A percentile compares a stretch with the other conserved stretches of the same genome.
These are phyloP conservation scores for Leptopilina clavipes DNA, from an alignment of 1,140 invertebrate species.

Conservation along the genomic window DNA sequence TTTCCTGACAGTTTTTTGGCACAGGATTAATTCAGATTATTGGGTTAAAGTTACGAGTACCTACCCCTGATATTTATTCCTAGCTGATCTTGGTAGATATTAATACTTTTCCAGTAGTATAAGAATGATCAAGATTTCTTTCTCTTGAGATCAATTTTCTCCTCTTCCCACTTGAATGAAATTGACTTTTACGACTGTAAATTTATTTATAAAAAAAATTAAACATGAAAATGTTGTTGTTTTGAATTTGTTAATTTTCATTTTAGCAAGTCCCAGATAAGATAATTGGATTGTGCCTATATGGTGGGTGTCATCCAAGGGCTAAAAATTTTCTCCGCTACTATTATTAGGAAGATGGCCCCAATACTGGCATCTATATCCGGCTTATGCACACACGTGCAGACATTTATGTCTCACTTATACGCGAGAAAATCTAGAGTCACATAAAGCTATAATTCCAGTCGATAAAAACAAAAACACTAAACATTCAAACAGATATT, in stretches of 20 bases:
- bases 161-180: neutral
- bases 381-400: constrained; percentile 58
- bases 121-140: neutral
- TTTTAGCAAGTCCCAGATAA: constrained; percentile 41
- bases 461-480: constrained; percentile 3
- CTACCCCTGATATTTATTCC: constrained; percentile 24
- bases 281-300: constrained; percentile 50
- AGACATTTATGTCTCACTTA: constrained; percentile 14
- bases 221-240: neutral
- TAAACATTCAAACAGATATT: neutral
- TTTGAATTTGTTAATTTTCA: constrained; percentile 27
- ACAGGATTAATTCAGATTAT: constrained; percentile 30
- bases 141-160: neutral
- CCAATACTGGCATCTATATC: constrained; percentile 72
- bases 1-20: constrained; percentile 32
- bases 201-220: no score
- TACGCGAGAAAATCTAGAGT: neutral
- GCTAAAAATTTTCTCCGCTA: constrained; percentile 72
- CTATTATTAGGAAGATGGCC: constrained; percentile 72
- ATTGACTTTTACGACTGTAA: neutral
- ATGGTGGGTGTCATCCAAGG: constrained; percentile 68
- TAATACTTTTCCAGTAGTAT: constrained; percentile 22
- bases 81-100: constrained; percentile 22
- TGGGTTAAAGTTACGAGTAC: constrained; percentile 21
- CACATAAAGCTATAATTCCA: constrained; percentile 10